These are phyloP conservation scores for Orthosia gracilis DNA, from an alignment of 2,888 invertebrate genomes.

Conservation along the genomic window DNA sequence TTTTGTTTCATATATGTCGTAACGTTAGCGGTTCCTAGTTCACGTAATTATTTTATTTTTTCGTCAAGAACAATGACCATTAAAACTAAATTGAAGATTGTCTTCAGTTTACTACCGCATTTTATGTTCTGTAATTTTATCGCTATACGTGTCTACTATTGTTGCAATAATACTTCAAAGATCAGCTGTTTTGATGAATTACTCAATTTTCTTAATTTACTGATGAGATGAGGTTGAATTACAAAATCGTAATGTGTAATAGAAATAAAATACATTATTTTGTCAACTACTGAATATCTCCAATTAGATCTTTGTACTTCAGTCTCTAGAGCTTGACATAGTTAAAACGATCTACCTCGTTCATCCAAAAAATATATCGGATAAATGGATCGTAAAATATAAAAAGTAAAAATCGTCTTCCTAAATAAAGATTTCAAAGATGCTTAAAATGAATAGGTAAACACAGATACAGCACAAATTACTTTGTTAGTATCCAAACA, in stretches of 20 bases:
- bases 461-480: slow-evolving; percentile 30
- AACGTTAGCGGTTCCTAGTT: slow-evolving; percentile 36
- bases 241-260: neutral
- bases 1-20: slow-evolving; percentile 48
- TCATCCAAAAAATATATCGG: neutral
- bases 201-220: neutral
- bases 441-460: slow-evolving; percentile 3
- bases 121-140: slow-evolving; percentile 43
- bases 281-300: too few relatives aligned
- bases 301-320: too few relatives aligned
- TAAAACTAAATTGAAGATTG: slow-evolving; percentile 34
- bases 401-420: too few relatives aligned
- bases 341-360: neutral
- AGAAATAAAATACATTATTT: neutral
- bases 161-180: slow-evolving; percentile 6
- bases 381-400: neutral
- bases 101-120: slow-evolving; percentile 32
- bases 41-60: slow-evolving; percentile 43
- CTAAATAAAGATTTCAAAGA: slow-evolving; percentile 16
- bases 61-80: slow-evolving; percentile 25
- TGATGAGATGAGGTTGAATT: neutral
- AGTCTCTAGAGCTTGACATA: neutral
- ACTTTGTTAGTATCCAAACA: slow-evolving; percentile 47
- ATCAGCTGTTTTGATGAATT: neutral
- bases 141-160: slow-evolving; percentile 2